Conservation (phyloP, 2,797 vertebrate genomes). For the Saxicola maurus region DNA sequence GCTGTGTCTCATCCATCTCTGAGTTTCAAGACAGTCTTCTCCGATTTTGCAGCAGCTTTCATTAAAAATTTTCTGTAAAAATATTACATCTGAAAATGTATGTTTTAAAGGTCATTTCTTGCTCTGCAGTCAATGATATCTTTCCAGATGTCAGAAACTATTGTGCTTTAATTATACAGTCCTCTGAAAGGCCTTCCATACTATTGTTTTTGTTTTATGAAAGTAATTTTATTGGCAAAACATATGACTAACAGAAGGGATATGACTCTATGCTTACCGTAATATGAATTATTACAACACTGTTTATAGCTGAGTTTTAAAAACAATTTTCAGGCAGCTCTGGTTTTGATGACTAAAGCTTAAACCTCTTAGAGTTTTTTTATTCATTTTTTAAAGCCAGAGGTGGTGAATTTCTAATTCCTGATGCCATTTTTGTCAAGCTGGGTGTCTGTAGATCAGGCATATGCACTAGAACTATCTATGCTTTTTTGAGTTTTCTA, state of each 20-base stretch:
- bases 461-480: background rate
- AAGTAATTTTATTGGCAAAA: constrained; percentile 6
- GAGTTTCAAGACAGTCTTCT: background rate
- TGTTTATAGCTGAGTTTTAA: background rate
- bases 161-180: background rate
- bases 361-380: background rate
- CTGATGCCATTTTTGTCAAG: background rate
- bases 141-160: background rate
- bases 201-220: background rate
- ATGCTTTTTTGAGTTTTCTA: background rate
- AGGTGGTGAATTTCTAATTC: background rate
- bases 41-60: background rate
- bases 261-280: background rate
- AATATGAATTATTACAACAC: constrained; percentile 4
- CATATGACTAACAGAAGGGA: constrained; percentile 24
- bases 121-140: background rate
- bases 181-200: background rate
- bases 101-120: background rate
- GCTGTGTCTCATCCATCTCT: background rate
- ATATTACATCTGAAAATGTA: background rate
- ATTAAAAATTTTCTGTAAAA: background rate
- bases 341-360: background rate
- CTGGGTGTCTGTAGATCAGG: background rate
- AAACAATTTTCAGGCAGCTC: background rate
- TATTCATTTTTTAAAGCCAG: background rate